Percentiles rank a stretch among this genome's conserved stretches.
These are phyloP conservation scores for Psylliodes chrysocephalus DNA, from an alignment of 2,888 invertebrate species.

Conservation along the genomic window DNA sequence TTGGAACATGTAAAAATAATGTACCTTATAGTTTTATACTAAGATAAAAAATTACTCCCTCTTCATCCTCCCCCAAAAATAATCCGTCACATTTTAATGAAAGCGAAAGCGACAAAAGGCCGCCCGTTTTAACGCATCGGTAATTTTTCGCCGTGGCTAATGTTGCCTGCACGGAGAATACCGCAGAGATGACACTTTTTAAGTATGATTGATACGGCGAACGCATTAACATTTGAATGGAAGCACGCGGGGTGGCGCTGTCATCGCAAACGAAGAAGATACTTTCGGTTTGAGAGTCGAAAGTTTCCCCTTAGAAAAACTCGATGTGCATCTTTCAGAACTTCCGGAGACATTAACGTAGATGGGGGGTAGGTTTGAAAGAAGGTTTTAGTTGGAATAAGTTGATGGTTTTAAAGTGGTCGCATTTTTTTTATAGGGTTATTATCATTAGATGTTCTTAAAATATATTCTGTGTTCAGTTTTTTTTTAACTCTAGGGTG, in stretches of 20 bases:
- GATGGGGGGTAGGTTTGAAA: not conserved
- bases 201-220: constrained; percentile 51
- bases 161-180: constrained; percentile 40
- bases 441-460: too few relatives aligned
- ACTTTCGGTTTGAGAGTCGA: not conserved
- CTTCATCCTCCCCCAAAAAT: too few relatives aligned
- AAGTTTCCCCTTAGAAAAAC: constrained; percentile 17
- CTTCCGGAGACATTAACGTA: constrained; percentile 33
- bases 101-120: constrained; percentile 15
- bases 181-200: constrained; percentile 43
- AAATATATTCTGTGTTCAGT: too few relatives aligned
- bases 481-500: too few relatives aligned
- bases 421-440: too few relatives aligned
- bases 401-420: too few relatives aligned
- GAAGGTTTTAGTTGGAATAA: too few relatives aligned
- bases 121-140: constrained; percentile 33
- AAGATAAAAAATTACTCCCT: too few relatives aligned
- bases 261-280: not conserved
- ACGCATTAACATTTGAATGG: constrained; percentile 47
- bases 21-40: too few relatives aligned
- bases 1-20: too few relatives aligned
- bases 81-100: too few relatives aligned
- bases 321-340: constrained; percentile 24
- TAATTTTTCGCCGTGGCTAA: constrained; percentile 39
- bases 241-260: constrained; percentile 11